These are phyloP conservation scores for Gymnoscopelus braueri DNA, from an alignment of 2,797 vertebrate species.

Conservation along the genomic window DNA sequence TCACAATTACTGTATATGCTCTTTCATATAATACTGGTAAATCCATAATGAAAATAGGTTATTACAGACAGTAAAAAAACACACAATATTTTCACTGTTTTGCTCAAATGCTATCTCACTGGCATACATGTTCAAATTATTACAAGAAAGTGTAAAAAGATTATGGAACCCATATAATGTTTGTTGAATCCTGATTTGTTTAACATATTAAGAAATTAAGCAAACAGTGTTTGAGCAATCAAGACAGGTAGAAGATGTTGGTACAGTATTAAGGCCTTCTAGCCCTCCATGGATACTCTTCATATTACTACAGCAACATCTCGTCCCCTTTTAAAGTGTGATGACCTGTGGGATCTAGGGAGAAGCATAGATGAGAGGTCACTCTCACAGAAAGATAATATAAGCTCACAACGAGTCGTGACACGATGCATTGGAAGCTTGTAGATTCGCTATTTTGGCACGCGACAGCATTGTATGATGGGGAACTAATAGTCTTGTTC, in stretches of 20 bases:
- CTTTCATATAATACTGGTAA: slow-evolving; percentile 17
- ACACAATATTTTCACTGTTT: not conserved
- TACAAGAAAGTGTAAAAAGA: not conserved
- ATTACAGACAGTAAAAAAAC: not conserved
- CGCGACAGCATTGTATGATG: no score
- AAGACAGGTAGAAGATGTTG: not conserved
- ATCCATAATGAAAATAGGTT: not conserved
- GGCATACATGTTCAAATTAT: slow-evolving; percentile 11
- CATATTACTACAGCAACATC: slow-evolving; percentile 21
- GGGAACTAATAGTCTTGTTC: not conserved
- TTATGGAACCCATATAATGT: not conserved
- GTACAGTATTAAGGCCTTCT: not conserved
- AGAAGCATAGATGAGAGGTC: slow-evolving; percentile 19
- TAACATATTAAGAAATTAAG: no score
- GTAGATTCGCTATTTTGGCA: no score
- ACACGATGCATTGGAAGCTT: no score
- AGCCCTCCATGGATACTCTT: slow-evolving; percentile 40
- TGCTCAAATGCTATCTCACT: slow-evolving; percentile 2
- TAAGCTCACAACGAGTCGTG: no score
- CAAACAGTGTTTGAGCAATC: no score
- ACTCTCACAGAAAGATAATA: not conserved
- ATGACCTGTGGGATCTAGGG: slow-evolving; percentile 27
- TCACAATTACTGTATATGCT: not conserved
- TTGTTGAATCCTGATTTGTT: no score
- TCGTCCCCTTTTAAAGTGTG: slow-evolving; percentile 34